phyloP scores from a whole-genome alignment of 2,888 invertebrate species.

The Heliconius erato region DNA sequence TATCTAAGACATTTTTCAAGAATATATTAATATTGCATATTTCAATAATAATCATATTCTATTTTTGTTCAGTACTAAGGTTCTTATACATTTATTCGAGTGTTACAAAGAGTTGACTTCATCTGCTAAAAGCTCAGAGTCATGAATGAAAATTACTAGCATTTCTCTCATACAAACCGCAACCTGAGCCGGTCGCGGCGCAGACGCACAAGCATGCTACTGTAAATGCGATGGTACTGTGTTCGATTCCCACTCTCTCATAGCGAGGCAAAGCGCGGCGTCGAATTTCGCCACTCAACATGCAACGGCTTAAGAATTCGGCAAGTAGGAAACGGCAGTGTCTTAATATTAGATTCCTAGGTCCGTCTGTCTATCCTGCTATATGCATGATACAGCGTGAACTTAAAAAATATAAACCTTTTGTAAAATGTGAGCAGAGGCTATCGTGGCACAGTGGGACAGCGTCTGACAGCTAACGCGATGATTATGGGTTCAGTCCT shows the following conservation, averaged over 20 bases:
- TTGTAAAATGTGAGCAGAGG: background rate
- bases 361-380: background rate
- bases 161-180: background rate
- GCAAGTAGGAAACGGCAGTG: no score
- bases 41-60: background rate
- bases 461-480: background rate
- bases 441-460: background rate
- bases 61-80: conserved; percentile 2
- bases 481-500: background rate
- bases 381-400: background rate
- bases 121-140: conserved; percentile 11
- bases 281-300: no score
- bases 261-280: no score
- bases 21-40: background rate
- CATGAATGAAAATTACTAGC: conserved; percentile 6
- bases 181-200: background rate
- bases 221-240: no score
- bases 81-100: conserved; percentile 4
- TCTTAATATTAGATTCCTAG: no score
- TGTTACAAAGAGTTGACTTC: conserved; percentile 6
- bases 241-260: no score
- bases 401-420: background rate
- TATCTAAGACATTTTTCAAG: background rate
- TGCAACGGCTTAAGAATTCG: no score
- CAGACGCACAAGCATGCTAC: no score